Evolutionary conservation across 1,140 invertebrate species (phyloP), one percentile per base, ranked within the genome.

Genomic region (Lycorma delicatula): DNA sequence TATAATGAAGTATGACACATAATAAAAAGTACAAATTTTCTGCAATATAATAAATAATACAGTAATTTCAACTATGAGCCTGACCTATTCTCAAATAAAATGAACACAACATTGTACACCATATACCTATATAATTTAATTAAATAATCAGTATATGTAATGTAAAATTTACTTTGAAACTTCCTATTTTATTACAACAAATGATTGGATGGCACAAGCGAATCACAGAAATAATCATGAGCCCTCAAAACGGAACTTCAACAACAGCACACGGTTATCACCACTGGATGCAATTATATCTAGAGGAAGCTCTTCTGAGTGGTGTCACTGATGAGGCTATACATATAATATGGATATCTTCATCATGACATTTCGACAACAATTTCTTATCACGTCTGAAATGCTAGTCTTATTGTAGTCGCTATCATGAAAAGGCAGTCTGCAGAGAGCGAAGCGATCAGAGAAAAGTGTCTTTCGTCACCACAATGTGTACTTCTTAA

Each of bases 401-500:
- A 13, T 41, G 36, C n/a, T 41, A 20, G 12, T 41, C 3, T 5
- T 41, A 6, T 20, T 44, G 41, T 16, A 44, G 41, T 16, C 18
- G 41, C 18, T n/a, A 34, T 9, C 9, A n/a, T 9, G 31, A 34
- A 41, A 22, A 44, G 41, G 41, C 41, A 16, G 41, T 20, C 23
- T 9, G n/a, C 41, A 20, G 41, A 16, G 18, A 13, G 16, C 11
- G 41, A 16, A 20, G 41, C 41, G 3, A 44, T 16, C 18, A 16
- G 41, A 9, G 31, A 16, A 22, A 44, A 1, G 5, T 22, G 16
- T 29, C 46, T 22, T 13, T 12, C 20, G 54, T 56, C 54, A 56
- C 54, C 54, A 56, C n/a, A 56, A 16, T 23, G 54, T 56, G 54
- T 56, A 56, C 44, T 47, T 48, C 44, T 56, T 56, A 49, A 56